Base-by-base conservation (phyloP, 2,888 invertebrate species). In the Diloba caeruleocephala region DNA sequence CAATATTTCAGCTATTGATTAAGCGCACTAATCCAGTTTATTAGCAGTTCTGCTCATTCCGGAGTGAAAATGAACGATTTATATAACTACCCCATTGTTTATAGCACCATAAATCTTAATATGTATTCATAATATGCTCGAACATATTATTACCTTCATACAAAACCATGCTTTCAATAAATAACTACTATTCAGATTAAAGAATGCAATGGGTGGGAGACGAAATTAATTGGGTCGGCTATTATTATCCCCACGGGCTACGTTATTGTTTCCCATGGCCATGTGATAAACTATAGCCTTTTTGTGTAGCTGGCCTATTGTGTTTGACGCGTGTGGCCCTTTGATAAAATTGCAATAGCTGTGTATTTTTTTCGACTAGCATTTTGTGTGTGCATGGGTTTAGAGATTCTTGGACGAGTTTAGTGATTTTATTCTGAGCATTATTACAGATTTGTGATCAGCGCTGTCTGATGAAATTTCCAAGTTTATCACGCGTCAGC, bases 221-320 rank as follows among this genome's bases (percentile, higher is more conserved):
- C 39, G 21, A 62, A 63, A 67, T 67, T 63, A 71, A 72, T 67
- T 73, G 61, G 71, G 67, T 72, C 58, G 49, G 39, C 50, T 41
- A 53, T 69, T 61, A 74, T 65, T 50, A 65, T 55, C 52, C 43
- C 49, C 37, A 21, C 21, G 12, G 54, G 54, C 53, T 44, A 50
- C 58, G 56, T 57, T 64, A 66, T 70, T 71, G 70, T 72, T 60
- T 50, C 33, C 44, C 28, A 63, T 50, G 58, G 38, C 33, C 10
- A 9, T 21, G 38, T 73, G 54, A 58, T 63, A 43, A 55, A 63
- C 57, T 66, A 48, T 45, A 31, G 55, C 39, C 56, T 45, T 53
- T 53, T 71, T 66, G 59, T 53, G 33, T 45, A n/a, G 28, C 43
- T 4, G 9, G 7, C 14, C 54, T 51, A 55, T 73, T 72, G 52